phyloP scores from a whole-genome alignment of 2,113 vertebrate genomes.

The Willisornis vidua region DNA sequence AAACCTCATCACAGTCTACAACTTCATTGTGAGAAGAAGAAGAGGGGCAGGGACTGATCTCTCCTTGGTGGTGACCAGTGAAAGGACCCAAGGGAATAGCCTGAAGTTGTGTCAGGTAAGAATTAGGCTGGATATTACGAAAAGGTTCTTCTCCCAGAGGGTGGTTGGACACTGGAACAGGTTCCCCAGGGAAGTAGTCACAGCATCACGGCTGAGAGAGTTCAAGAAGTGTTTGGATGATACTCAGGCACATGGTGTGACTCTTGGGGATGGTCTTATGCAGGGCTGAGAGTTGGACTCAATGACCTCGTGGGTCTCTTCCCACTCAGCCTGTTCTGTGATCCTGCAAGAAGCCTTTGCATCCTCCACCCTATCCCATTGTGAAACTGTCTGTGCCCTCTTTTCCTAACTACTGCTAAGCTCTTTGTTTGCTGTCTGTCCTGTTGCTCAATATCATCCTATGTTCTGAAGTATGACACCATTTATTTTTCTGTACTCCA shows the following conservation, averaged over 20 bases:
- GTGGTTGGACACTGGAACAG: not conserved
- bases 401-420: not conserved
- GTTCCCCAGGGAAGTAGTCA: not conserved
- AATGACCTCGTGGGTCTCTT: not conserved
- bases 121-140: not conserved
- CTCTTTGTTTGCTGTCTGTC: not conserved
- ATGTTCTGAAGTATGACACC: not conserved
- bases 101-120: not conserved
- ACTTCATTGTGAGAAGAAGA: not conserved
- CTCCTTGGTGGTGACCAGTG: not conserved
- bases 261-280: not conserved
- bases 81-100: not conserved
- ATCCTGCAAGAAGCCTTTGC: not conserved
- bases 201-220: not conserved
- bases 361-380: not conserved
- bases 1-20: not conserved
- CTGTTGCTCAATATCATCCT: not conserved
- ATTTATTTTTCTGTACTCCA: not conserved
- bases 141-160: not conserved
- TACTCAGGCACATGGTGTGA: not conserved
- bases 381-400: rapidly evolving
- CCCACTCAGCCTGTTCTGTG: not conserved
- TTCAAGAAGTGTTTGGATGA: not conserved
- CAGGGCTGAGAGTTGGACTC: not conserved
- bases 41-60: not conserved